Evolutionary conservation across 1,140 invertebrate genomes (phyloP), one percentile per base, ranked within the genome.

Genomic region (Drosophila murphyi): DNA sequence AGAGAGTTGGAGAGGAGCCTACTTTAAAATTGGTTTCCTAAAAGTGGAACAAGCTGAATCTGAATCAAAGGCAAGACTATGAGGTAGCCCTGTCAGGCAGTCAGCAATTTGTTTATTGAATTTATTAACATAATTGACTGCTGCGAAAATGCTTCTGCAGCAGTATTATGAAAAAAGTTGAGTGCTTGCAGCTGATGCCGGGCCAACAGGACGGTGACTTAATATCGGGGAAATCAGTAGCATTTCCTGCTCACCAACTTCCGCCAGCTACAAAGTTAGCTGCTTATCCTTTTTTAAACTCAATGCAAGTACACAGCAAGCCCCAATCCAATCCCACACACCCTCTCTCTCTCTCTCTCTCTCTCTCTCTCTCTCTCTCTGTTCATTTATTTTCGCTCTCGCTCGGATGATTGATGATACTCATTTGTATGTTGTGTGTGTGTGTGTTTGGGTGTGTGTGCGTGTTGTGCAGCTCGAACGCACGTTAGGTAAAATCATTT

Each of bases 61-160:
- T 20, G 57, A 77, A 73, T 79, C 62, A 82, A 71, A 50, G 65
- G 10, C 41, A 54, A 64, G 67, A 61, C 57, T 60, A 47, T 41
- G 50, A 47, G 51, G 10, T 37, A 45, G 20, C 32, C 47, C 47
- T 56, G 52, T 10, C 6, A 41, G 8, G 41, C 63, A 56, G 41
- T 45, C 45, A 39, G 45, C 57, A 72, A 81, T 81, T 89, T 89
- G 78, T 80, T 78, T 81, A 90, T 88, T 83, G 77, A 74, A 74
- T 88, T 89, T 89, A 89, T 89, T 79, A 90, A 75, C 86, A 89
- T 88, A 88, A 88, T 88, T 88, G 85, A 89, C 80, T 81, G 74
- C 57, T 60, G 57, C 8, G 43, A 35, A 35, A 60, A 48, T 34
- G 43, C 72, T 74, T 55, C 75, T 61, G 64, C 72, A 68, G 64